Evolutionary conservation across 30 jellyfish, hydroid and myxozoan species (phyloP), one percentile per base, ranked within the genome.

Genomic region (Cassiopea andromeda): DNA sequence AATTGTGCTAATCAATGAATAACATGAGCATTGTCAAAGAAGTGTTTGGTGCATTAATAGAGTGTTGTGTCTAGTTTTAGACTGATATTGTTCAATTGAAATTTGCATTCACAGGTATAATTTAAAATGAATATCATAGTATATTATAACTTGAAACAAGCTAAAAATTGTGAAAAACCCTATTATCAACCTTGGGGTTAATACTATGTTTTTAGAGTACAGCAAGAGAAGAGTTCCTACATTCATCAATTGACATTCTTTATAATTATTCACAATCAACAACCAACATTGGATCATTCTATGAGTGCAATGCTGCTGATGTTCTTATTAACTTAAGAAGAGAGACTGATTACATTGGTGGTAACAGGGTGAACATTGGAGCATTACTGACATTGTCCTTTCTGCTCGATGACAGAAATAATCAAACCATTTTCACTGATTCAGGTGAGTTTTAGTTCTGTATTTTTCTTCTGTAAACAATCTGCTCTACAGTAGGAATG

Each of bases 141-240:
- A 27, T 27, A 27, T 27, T 27, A 27, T 27, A 27, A 27, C 38
- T 27, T 27, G 38, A 27, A 27, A 27, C 38, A 27, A 27, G 38
- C 38, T 27, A 27, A 27, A 27, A 27, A 27, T 27, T 27, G 38
- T 27, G 38, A 27, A 27, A 27, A 27, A 27, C 38, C 38, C 38
- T 27, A 27, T 27, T 27, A 27, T 27, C 38, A 27, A 27, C 38
- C 38, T 27, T 27, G 38, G 38, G 38, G 38, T 27, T 27, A 27
- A 27, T 27, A 27, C 38, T 27, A 27, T 27, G 38, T 61, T 45
- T 69, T 12, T 83, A 92, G 97, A 81, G 81, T 76, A 92, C 98
- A 7, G 98, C 98, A 19, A 80, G 98, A 44, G 98, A 93, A 85
- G 92, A 84, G 70, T 93, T 93, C 69, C 83, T 93, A 44, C 93